Evolutionary conservation across 2,888 invertebrate genomes (phyloP).

Genomic region (Rhagophthalmus giganteus): DNA sequence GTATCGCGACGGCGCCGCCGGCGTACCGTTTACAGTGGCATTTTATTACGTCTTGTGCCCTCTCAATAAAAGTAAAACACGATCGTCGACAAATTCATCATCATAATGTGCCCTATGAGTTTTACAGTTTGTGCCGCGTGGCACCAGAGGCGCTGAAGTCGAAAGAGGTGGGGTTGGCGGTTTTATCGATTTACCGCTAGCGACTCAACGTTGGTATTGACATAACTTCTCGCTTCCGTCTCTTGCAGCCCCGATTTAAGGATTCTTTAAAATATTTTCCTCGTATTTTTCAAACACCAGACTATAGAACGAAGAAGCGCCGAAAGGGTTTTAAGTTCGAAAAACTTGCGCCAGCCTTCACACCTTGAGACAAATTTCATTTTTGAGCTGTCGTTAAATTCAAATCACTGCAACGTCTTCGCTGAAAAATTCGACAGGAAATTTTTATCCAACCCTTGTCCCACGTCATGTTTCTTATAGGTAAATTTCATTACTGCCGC

Average conservation of each 20-base stretch:
- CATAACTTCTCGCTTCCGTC: constrained; percentile 30
- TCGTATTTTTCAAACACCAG: constrained; percentile 5
- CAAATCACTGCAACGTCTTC: constrained; percentile 8
- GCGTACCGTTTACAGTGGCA: too few relatives aligned
- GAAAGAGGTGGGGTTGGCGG: constrained; percentile 23
- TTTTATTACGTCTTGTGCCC: not conserved
- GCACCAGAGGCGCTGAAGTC: constrained; percentile 28
- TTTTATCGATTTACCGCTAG: constrained; percentile 29
- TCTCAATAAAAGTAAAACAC: constrained; percentile 17
- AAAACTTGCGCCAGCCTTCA: too few relatives aligned
- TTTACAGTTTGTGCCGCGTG: constrained; percentile 10
- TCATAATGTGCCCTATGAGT: constrained; percentile 17
- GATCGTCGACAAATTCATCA: constrained; percentile 25
- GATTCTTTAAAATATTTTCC: constrained; percentile 14
- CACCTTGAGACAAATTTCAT: constrained; percentile 16
- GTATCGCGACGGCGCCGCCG: too few relatives aligned
- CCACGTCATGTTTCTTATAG: constrained; percentile 6
- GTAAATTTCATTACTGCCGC: constrained; percentile 15
- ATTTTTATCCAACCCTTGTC: constrained; percentile 12
- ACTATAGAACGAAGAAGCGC: constrained; percentile 7
- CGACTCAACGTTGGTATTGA: constrained; percentile 29
- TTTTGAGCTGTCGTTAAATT: constrained; percentile 8
- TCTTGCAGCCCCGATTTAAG: constrained; percentile 15
- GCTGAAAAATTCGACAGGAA: constrained; percentile 10
- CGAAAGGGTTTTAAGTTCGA: constrained; percentile 1